phyloP scores from a whole-genome alignment of 2,888 invertebrate species.

The Nudaria mundana region DNA sequence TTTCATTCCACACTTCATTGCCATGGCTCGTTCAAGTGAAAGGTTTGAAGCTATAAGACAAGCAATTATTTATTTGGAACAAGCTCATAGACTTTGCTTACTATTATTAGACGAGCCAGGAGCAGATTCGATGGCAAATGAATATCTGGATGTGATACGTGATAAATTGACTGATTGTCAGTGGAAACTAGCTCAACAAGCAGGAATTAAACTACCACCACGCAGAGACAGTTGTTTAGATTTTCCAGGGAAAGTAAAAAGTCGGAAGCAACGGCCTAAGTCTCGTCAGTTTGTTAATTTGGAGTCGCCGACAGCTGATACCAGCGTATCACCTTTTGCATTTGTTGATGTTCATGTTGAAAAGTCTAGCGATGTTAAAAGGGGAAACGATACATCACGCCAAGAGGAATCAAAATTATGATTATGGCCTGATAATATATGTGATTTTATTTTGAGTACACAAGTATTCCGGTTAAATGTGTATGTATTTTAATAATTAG shows the following conservation, averaged over 20 bases:
- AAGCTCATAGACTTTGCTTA: constrained; percentile 84
- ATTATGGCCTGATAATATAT: constrained; percentile 5
- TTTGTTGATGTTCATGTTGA: constrained; percentile 67
- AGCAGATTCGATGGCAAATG: constrained; percentile 76
- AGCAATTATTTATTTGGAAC: constrained; percentile 85
- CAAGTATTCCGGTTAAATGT: no score
- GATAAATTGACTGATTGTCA: constrained; percentile 74
- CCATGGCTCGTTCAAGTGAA: constrained; percentile 84
- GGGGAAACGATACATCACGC: constrained; percentile 39
- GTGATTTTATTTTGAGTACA: background rate
- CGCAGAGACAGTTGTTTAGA: constrained; percentile 55
- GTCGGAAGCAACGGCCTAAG: constrained; percentile 53
- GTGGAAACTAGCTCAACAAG: constrained; percentile 62
- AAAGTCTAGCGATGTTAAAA: constrained; percentile 38
- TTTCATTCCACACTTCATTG: constrained; percentile 86
- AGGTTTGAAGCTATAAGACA: constrained; percentile 82
- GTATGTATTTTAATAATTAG: no score
- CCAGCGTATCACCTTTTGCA: constrained; percentile 52
- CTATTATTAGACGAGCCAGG: constrained; percentile 82
- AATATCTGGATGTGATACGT: constrained; percentile 78
- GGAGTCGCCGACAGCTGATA: constrained; percentile 56
- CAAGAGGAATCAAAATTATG: constrained; percentile 69
- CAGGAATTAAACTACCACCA: constrained; percentile 62
- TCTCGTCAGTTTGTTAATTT: constrained; percentile 57
- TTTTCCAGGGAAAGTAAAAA: constrained; percentile 37